Percentiles rank a stretch among this genome's conserved stretches.
These are phyloP conservation scores for Geopemphigus sp. DNA, from an alignment of 1,140 invertebrate species.

Conservation along the genomic window DNA sequence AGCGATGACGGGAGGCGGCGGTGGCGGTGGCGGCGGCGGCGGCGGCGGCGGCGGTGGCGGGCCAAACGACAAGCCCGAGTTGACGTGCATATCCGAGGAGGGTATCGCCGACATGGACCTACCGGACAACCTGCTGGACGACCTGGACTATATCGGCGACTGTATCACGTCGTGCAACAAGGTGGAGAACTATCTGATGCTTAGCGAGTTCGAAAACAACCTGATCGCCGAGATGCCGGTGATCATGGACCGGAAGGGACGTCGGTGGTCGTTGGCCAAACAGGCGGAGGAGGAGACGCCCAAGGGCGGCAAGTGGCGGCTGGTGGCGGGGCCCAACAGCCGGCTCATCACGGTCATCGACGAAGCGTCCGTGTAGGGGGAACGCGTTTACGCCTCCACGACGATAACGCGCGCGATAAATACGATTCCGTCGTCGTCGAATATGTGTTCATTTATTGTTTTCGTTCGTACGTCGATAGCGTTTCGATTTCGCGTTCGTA, in stretches of 20 bases:
- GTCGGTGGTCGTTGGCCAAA: slow-evolving; percentile 68
- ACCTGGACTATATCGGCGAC: slow-evolving; percentile 77
- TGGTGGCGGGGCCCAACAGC: slow-evolving; percentile 58
- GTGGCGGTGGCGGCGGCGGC: slow-evolving; percentile 72
- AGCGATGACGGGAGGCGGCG: slow-evolving; percentile 57
- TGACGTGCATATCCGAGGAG: slow-evolving; percentile 85
- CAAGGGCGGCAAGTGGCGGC: slow-evolving; percentile 55
- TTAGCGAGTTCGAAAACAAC: slow-evolving; percentile 84
- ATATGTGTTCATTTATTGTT: no score
- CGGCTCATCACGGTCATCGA: slow-evolving; percentile 72
- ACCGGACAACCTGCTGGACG: slow-evolving; percentile 76
- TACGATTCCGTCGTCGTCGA: neutral
- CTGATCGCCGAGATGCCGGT: slow-evolving; percentile 74
- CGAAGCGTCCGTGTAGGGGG: slow-evolving; percentile 62
- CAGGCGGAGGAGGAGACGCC: slow-evolving; percentile 54
- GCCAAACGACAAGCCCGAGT: slow-evolving; percentile 64
- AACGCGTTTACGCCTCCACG: neutral
- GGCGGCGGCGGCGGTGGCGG: slow-evolving; percentile 64
- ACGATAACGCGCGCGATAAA: neutral
- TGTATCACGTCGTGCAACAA: slow-evolving; percentile 87
- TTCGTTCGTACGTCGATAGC: no score
- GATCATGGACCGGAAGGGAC: slow-evolving; percentile 66
- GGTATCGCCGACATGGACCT: slow-evolving; percentile 80
- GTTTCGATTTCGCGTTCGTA: no score
- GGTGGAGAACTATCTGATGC: slow-evolving; percentile 80